phyloP scores from a whole-genome alignment of 2,888 invertebrate genomes.

The Drosophila kokeensis region DNA sequence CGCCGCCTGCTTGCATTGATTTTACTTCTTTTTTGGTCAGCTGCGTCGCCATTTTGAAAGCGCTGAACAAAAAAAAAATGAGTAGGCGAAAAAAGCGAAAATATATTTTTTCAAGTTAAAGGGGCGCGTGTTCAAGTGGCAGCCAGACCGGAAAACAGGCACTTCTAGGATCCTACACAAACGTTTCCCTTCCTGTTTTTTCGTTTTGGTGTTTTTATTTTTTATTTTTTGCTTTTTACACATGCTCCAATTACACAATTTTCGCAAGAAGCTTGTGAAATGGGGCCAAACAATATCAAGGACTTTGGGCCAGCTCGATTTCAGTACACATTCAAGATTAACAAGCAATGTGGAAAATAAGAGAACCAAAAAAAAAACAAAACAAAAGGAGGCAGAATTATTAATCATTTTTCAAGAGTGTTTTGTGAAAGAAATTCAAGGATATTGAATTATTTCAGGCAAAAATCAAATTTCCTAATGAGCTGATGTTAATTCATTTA shows the following conservation, averaged over 20 bases:
- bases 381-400: neutral
- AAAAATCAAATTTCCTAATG: neutral
- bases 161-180: constrained; percentile 3
- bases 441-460: neutral
- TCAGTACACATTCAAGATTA: constrained; percentile 12
- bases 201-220: constrained; percentile 19
- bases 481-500: neutral
- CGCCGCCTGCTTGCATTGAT: constrained; percentile 56
- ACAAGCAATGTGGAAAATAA: neutral
- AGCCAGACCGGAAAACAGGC: constrained; percentile 34
- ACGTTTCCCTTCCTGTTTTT: constrained; percentile 1
- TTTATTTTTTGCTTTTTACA: constrained; percentile 19
- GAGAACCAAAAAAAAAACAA: neutral
- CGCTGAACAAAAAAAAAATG: constrained; percentile 15
- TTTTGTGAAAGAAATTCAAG: neutral
- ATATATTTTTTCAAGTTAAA: constrained; percentile 32
- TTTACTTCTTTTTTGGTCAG: constrained; percentile 47
- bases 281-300: constrained; percentile 31
- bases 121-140: constrained; percentile 63
- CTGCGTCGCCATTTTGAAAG: constrained; percentile 71
- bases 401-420: constrained; percentile 3
- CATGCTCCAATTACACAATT: constrained; percentile 57
- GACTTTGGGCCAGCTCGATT: constrained; percentile 11
- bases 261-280: constrained; percentile 17
- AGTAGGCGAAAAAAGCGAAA: constrained; percentile 13